phyloP scores from a whole-genome alignment of 2,113 vertebrate genomes.

The Paradoxurus hermaphroditus region DNA sequence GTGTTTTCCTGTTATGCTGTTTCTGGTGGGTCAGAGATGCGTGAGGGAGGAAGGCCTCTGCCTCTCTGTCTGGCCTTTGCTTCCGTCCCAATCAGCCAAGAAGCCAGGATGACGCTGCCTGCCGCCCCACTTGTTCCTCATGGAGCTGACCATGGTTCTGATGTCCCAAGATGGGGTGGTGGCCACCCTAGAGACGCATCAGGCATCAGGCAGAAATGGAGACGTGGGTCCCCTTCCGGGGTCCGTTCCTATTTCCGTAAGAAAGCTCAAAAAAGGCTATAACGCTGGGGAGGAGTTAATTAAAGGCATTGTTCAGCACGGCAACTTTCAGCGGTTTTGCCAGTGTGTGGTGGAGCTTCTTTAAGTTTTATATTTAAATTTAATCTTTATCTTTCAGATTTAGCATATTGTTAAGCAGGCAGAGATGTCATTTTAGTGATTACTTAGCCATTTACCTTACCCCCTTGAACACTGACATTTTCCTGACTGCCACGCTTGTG shows the following conservation, averaged over 20 bases:
- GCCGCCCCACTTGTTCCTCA: no score
- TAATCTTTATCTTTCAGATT: slow-evolving; percentile 39
- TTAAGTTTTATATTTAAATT: slow-evolving; percentile 61
- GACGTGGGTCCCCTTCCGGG: not conserved
- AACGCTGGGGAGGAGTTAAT: not conserved
- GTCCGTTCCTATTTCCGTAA: not conserved
- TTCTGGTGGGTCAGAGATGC: not conserved
- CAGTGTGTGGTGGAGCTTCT: slow-evolving; percentile 18
- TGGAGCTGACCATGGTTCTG: not conserved
- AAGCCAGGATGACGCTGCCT: not conserved
- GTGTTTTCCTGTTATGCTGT: not conserved
- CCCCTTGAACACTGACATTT: slow-evolving; percentile 63
- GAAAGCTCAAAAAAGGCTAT: not conserved
- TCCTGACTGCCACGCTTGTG: slow-evolving; percentile 63
- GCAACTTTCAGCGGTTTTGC: not conserved
- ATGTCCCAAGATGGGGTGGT: not conserved
- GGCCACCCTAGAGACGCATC: not conserved
- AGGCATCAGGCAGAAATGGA: not conserved
- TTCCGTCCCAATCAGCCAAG: not conserved
- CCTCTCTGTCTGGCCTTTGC: not conserved
- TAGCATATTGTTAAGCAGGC: slow-evolving; percentile 58
- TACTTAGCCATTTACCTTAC: slow-evolving; percentile 53
- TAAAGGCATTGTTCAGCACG: not conserved
- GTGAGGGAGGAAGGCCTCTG: not conserved
- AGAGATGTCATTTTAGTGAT: slow-evolving; percentile 56